Base-by-base conservation (phyloP, 2,797 vertebrate genomes). In the Galagoides demidoff region DNA sequence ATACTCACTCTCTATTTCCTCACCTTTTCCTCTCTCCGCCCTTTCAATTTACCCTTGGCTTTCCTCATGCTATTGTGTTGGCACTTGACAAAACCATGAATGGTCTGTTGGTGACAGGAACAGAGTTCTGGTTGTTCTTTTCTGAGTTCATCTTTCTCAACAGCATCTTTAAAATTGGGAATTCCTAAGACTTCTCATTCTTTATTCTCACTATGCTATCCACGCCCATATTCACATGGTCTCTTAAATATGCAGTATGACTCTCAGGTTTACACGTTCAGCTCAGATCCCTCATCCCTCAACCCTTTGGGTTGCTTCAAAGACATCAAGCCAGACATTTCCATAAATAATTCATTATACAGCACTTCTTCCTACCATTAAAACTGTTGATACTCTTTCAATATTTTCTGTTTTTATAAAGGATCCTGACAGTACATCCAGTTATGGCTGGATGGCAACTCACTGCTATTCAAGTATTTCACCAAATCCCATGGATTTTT, bases 21-120 rank as follows among this genome's bases (percentile, higher is more conserved):
- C 13, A 61, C 10, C 2, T 31, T 86, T 45, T 3, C 9, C 7
- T 20, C 8, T 43, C 31, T 39, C 17, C 22, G 2, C 31, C 5
- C 10, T 71, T n/a, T 34, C 16, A 14, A 3, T 23, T 34, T 55
- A 1, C 29, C 43, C 1, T n/a, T 89, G 49, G 29, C 14, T 13
- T 88, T 13, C 5, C 29, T 31, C 7, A n/a, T 2, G 3, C 29
- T 25, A 3, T 22, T 3, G 9, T 2, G 20, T 7, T 0, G 61
- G 64, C 17, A 43, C 27, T 43, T 29, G 27, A 17, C 76, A 63
- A 63, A 82, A 17, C 49, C 16, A 5, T 1, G 11, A 57, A 31
- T 27, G 27, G 68, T 45, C 64, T 31, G 17, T 66, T 74, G 37
- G 68, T 9, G 12, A 88, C 73, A 83, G 2, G 34, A 52, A 71